These are phyloP conservation scores for Amyelois transitella DNA, from an alignment of 1,140 invertebrate genomes.

Conservation along the genomic window DNA sequence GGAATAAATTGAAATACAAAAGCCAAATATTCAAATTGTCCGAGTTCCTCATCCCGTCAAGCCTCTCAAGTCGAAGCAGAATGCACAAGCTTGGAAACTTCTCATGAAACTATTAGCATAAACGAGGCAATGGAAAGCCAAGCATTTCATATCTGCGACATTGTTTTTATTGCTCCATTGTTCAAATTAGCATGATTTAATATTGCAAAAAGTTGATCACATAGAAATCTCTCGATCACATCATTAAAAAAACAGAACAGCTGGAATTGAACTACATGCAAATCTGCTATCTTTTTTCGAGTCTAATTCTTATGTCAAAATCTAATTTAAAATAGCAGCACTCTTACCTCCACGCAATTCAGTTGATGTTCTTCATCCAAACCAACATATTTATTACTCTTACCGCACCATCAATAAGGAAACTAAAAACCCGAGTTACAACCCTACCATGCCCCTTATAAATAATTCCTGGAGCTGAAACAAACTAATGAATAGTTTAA, in stretches of 20 bases:
- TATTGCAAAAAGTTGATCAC: no score
- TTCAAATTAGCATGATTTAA: not conserved
- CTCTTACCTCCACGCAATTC: no score
- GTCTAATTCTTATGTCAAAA: no score
- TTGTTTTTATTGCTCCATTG: not conserved
- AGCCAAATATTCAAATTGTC: not conserved
- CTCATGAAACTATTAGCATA: not conserved
- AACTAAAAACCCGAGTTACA: not conserved
- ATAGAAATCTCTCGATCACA: no score
- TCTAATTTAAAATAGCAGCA: no score
- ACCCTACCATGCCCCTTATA: constrained; percentile 21
- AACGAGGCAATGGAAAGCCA: not conserved
- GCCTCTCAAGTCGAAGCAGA: not conserved
- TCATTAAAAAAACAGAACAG: not conserved
- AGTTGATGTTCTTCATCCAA: constrained; percentile 20
- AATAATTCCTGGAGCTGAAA: constrained; percentile 26
- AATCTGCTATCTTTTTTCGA: no score
- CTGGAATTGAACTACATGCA: no score
- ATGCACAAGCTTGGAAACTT: not conserved
- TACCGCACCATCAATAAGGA: not conserved
- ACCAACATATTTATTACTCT: constrained; percentile 5
- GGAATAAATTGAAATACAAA: no score
- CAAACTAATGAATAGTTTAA: constrained; percentile 27
- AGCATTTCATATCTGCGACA: not conserved
- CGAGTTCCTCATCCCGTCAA: not conserved